Base-by-base conservation (phyloP, 2,113 vertebrate species). In the Theristicus caerulescens region DNA sequence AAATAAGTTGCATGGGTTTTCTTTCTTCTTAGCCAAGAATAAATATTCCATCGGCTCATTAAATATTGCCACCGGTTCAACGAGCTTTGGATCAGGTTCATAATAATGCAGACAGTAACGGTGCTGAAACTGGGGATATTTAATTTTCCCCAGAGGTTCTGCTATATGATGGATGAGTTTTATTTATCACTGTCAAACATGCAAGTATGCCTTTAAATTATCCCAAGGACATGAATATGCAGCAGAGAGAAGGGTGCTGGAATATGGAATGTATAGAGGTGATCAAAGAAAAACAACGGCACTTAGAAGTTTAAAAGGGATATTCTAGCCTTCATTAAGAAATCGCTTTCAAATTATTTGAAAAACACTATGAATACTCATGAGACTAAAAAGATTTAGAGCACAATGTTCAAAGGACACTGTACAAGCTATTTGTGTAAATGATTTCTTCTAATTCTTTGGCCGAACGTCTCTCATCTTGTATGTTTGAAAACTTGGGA, bases 101-200 rank as follows among this genome's bases (percentile, higher is more conserved):
- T 70, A 78, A 86, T 66, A 38, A 64, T 47, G 64, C 82, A 74
- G 82, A 61, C 47, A 86, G 64, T 85, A 90, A 64, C 11, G 0
- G 81, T 5, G 2, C 81, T 90, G 89, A 44, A 85, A 62, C 66
- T 51, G 59, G 59, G 71, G 81, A 64, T 59, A 38, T 61, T 67
- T 90, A 38, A 49, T 90, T 94, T 78, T 64, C 92, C 95, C 94
- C 88, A 73, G 90, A 90, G 96, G 59, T 93, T 95, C 86, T 92
- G 88, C 80, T 82, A 87, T 67, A 11, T 79, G 88, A 88, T 71
- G 90, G 93, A 92, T 93, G 85, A 88, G 55, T 96, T 97, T 97
- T 96, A 97, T 97, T 97, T 97, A 96, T 92, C 86, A 34, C 96
- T 93, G 96, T 86, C 95, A 95, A 88, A 88, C 82, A 86, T 3